A percentile compares a stretch with the other conserved stretches of the same genome.
Evolutionary conservation across 2,113 vertebrate species (phyloP).

Genomic region (Tupaia chinensis): DNA sequence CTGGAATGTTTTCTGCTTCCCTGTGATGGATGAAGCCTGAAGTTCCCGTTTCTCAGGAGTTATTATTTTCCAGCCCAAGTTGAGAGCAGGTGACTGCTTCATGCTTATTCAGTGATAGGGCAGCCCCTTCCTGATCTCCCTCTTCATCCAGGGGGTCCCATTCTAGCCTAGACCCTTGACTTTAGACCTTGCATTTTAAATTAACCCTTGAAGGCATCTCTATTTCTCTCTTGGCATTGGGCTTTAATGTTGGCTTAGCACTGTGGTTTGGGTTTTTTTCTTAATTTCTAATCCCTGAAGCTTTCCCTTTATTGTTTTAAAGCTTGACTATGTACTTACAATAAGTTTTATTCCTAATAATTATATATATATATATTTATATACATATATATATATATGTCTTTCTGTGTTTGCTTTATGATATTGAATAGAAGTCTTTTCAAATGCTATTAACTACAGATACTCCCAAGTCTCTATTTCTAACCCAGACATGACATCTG

Average conservation of each 20-base stretch:
- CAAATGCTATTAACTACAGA: neutral
- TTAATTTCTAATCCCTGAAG: neutral
- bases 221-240: neutral
- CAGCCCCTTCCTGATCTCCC: neutral
- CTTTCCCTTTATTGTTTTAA: conserved; percentile 11
- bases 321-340: neutral
- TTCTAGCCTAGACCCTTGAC: neutral
- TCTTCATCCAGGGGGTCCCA: neutral
- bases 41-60: neutral
- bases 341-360: neutral
- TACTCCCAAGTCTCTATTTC: neutral
- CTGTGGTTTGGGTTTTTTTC: neutral
- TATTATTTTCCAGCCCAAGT: neutral
- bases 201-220: neutral
- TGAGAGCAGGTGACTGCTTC: neutral
- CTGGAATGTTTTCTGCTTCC: neutral
- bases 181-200: neutral
- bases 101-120: neutral
- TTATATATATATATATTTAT: too few species aligned
- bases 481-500: neutral
- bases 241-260: neutral
- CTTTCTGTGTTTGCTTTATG: neutral
- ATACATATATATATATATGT: neutral
- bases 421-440: neutral
- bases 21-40: neutral